These are phyloP conservation scores for Callipepla squamata DNA, from an alignment of 2,113 vertebrate species.

Conservation along the genomic window DNA sequence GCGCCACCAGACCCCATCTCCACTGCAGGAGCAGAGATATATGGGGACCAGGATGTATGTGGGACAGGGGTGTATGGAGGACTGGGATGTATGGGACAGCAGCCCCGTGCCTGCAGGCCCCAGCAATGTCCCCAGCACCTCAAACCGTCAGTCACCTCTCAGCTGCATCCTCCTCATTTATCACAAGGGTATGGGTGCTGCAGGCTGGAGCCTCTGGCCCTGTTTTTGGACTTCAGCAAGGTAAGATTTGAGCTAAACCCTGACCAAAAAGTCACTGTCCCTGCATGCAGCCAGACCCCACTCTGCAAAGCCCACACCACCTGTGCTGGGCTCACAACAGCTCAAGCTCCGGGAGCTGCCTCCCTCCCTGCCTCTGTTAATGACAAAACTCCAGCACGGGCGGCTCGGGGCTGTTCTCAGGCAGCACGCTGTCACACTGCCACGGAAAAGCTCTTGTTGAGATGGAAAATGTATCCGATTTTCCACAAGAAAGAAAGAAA, in stretches of 20 bases:
- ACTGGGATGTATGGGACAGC: neutral
- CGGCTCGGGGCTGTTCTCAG: neutral
- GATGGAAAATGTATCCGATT: constrained; percentile 18
- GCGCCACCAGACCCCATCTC: accelerated
- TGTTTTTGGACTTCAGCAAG: neutral
- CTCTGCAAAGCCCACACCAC: accelerated
- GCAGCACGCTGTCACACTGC: neutral
- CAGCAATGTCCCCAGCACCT: neutral
- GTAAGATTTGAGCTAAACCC: accelerated
- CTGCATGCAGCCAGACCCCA: accelerated
- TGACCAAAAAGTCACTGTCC: neutral
- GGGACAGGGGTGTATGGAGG: too few relatives aligned
- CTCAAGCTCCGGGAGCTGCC: accelerated
- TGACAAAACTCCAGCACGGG: neutral
- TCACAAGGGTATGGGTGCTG: neutral
- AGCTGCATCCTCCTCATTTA: neutral
- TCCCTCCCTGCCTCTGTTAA: accelerated
- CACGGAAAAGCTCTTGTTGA: neutral
- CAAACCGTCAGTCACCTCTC: neutral
- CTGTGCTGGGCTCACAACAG: accelerated
- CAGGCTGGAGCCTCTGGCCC: neutral
- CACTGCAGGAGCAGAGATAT: neutral
- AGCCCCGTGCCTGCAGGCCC: accelerated
- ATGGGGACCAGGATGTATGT: too few relatives aligned
- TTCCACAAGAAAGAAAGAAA: constrained; percentile 22